Evolutionary conservation across 2,113 vertebrate species (phyloP).

Genomic region (Damaliscus lunatus): DNA sequence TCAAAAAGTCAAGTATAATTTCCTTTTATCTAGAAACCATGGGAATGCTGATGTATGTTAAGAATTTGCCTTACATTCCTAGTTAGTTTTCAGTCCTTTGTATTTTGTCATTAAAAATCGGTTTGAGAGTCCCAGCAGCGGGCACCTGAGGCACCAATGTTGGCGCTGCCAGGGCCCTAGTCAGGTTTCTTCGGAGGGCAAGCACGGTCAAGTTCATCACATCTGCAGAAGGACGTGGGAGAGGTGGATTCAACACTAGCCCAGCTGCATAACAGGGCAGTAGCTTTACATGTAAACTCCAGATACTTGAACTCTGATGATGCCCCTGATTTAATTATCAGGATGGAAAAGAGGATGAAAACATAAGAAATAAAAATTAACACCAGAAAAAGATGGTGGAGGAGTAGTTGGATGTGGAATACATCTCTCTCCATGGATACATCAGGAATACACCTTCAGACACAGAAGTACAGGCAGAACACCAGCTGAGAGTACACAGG

Average conservation of each 20-base stretch:
- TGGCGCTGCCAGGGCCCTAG: not conserved
- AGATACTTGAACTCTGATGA: not conserved
- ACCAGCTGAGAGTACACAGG: not conserved
- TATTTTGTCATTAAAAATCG: not conserved
- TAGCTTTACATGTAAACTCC: not conserved
- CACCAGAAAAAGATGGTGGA: not conserved
- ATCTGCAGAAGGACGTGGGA: not conserved
- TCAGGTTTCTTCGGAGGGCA: not conserved
- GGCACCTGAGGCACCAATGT: not conserved
- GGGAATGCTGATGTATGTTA: not conserved
- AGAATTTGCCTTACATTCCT: not conserved
- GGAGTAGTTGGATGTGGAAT: not conserved
- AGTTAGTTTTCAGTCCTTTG: not conserved
- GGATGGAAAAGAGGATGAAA: not conserved
- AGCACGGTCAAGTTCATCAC: constrained; percentile 26
- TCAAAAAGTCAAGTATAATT: not conserved
- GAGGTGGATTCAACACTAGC: not conserved
- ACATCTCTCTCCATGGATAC: not conserved
- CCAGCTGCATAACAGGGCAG: not conserved
- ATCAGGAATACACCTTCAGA: not conserved
- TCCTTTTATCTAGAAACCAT: not conserved
- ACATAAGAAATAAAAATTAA: not conserved
- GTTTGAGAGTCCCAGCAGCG: rapidly evolving
- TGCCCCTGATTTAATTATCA: not conserved
- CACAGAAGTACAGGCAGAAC: not conserved